These are phyloP conservation scores for Manis crassicaudata DNA, from an alignment of 2,797 vertebrate genomes.

Conservation along the genomic window DNA sequence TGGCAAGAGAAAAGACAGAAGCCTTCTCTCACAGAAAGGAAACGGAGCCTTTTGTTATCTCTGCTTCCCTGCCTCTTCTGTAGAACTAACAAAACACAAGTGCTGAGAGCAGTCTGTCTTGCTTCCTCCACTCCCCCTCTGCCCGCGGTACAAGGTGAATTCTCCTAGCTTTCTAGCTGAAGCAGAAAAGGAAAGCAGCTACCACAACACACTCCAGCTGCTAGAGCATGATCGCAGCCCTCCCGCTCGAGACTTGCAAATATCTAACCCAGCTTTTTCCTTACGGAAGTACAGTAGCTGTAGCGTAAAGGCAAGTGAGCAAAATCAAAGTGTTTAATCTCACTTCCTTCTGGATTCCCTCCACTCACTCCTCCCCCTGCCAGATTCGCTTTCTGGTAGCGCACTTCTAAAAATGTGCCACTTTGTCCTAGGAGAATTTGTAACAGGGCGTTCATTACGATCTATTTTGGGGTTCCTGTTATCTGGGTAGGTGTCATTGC, in stretches of 20 bases:
- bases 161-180: slow-evolving; percentile 85
- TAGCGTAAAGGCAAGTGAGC: slow-evolving; percentile 85
- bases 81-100: slow-evolving; percentile 81
- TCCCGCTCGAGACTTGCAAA: slow-evolving; percentile 51
- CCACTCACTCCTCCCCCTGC: slow-evolving; percentile 41
- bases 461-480: slow-evolving; percentile 40
- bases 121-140: slow-evolving; percentile 65
- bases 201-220: slow-evolving; percentile 85
- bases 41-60: slow-evolving; percentile 86
- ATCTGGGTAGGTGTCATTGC: neutral
- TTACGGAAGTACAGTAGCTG: slow-evolving; percentile 73
- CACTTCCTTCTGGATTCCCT: slow-evolving; percentile 27
- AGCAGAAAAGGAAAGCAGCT: slow-evolving; percentile 85
- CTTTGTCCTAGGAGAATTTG: slow-evolving; percentile 23
- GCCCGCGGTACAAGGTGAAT: slow-evolving; percentile 72
- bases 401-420: slow-evolving; percentile 61
- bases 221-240: slow-evolving; percentile 68
- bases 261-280: slow-evolving; percentile 85
- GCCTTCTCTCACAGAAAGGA: slow-evolving; percentile 84
- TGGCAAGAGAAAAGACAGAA: slow-evolving; percentile 73
- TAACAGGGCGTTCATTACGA: neutral
- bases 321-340: slow-evolving; percentile 76
- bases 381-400: slow-evolving; percentile 3
- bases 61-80: slow-evolving; percentile 86
- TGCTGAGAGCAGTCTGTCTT: slow-evolving; percentile 55